A percentile compares a stretch with the other conserved stretches of the same genome.
Conservation (phyloP, 2,797 vertebrate genomes). For the Acanthurus tractus region DNA sequence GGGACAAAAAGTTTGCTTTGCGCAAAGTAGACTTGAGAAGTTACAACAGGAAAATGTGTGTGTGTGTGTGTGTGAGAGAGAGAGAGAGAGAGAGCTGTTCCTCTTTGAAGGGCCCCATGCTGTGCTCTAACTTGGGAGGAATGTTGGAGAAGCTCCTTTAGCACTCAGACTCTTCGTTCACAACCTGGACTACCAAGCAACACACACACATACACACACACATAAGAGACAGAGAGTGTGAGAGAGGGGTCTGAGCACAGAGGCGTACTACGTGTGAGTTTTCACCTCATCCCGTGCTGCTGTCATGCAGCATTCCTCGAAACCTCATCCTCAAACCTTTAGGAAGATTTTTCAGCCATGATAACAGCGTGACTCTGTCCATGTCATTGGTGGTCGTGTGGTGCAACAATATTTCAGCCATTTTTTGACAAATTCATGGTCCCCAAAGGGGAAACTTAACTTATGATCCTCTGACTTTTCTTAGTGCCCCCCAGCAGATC, state of each 20-base stretch:
- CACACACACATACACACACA: constrained; percentile 16
- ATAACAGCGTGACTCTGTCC: background rate
- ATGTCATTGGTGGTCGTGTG: background rate
- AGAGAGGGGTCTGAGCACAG: background rate
- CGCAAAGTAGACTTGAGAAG: constrained; percentile 49
- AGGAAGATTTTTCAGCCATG: too few relatives aligned
- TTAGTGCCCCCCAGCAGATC: background rate
- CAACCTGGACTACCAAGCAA: constrained; percentile 20
- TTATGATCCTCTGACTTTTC: too few relatives aligned
- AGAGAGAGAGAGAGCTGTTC: constrained; percentile 35
- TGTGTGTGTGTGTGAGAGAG: constrained; percentile 39
- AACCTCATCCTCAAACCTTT: background rate
- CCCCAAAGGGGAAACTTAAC: too few relatives aligned
- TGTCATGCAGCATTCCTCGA: background rate
- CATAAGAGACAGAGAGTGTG: background rate
- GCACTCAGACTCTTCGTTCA: constrained; percentile 45
- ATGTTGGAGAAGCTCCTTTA: constrained; percentile 73
- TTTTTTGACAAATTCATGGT: too few relatives aligned
- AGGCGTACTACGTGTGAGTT: background rate
- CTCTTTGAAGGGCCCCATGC: constrained; percentile 69
- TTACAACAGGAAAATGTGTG: constrained; percentile 41
- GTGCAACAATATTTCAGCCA: background rate
- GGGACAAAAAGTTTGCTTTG: constrained; percentile 50
- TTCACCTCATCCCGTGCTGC: background rate
- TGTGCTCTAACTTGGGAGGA: constrained; percentile 76